Conservation (phyloP, 92 coral and sea anemone genomes). For the Hydrozoanthus gracilis region DNA sequence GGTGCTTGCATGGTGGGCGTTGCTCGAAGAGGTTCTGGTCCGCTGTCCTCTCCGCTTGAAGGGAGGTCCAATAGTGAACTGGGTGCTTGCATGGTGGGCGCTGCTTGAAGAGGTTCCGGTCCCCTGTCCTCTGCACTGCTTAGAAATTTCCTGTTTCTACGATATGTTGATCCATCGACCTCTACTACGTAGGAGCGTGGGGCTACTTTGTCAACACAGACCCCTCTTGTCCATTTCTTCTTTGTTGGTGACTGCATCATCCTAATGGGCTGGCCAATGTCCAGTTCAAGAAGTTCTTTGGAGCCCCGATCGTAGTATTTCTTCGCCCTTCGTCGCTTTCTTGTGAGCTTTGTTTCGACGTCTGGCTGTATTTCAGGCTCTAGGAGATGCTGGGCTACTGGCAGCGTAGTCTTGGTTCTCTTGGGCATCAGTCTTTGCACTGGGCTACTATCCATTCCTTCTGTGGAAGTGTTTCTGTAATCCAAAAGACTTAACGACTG, state of each 20-base stretch:
- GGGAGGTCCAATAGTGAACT: slow-evolving; percentile 41
- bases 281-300: slow-evolving; percentile 55
- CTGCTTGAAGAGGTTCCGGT: slow-evolving; percentile 22
- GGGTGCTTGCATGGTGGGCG: slow-evolving; percentile 48
- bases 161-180: slow-evolving; percentile 50
- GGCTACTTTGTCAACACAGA: slow-evolving; percentile 53
- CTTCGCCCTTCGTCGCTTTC: slow-evolving; percentile 53
- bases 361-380: slow-evolving; percentile 27
- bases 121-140: slow-evolving; percentile 42
- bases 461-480: slow-evolving; percentile 37
- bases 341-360: slow-evolving; percentile 14
- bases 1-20: slow-evolving; percentile 46
- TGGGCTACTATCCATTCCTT: slow-evolving; percentile 21
- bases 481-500: slow-evolving; percentile 37
- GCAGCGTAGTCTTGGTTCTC: slow-evolving; percentile 19
- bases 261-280: slow-evolving; percentile 54
- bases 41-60: slow-evolving; percentile 42
- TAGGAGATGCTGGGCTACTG: not conserved
- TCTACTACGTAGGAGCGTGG: slow-evolving; percentile 55
- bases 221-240: slow-evolving; percentile 57
- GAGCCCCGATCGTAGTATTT: slow-evolving; percentile 52
- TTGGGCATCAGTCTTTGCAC: slow-evolving; percentile 7
- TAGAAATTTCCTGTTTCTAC: slow-evolving; percentile 52
- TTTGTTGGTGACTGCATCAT: slow-evolving; percentile 18
- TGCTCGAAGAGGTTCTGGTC: slow-evolving; percentile 40